A percentile compares a stretch with the other conserved stretches of the same genome.
phyloP scores from a whole-genome alignment of 1,140 invertebrate species.

The Drosophila hydei region DNA sequence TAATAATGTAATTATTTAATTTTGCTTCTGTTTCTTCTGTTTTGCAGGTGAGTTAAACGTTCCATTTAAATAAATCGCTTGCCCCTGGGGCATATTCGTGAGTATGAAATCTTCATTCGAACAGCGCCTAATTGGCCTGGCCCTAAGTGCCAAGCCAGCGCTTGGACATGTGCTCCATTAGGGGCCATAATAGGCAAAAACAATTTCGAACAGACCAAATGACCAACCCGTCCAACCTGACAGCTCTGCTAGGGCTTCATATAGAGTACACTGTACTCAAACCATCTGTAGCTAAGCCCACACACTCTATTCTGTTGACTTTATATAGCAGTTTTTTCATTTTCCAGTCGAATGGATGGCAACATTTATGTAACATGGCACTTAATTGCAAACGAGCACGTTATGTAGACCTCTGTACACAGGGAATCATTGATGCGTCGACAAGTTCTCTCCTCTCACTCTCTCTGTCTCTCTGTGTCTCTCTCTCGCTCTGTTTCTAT shows the following conservation, averaged over 20 bases:
- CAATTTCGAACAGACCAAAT: constrained; percentile 20
- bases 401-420: constrained; percentile 6
- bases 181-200: constrained; percentile 29
- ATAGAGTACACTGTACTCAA: constrained; percentile 10
- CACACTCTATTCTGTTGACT: constrained; percentile 10
- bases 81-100: constrained; percentile 63
- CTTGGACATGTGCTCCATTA: constrained; percentile 35
- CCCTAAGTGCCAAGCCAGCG: constrained; percentile 17
- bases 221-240: constrained; percentile 11
- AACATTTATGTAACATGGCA: constrained; percentile 51
- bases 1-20: constrained; percentile 74
- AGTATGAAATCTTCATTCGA: constrained; percentile 64
- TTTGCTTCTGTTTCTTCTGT: constrained; percentile 61
- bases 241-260: constrained; percentile 32
- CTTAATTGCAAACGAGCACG: constrained; percentile 46
- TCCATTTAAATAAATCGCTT: constrained; percentile 51
- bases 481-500: constrained; percentile 6
- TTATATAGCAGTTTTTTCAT: constrained; percentile 40
- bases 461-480: not conserved
- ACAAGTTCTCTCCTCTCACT: constrained; percentile 43
- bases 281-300: constrained; percentile 18
- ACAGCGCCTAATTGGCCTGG: constrained; percentile 50
- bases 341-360: constrained; percentile 70
- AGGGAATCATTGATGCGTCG: constrained; percentile 62
- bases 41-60: constrained; percentile 77